Percentiles rank a stretch among this genome's conserved stretches.
Conservation (phyloP, 2,888 invertebrate species). For the Trachelus troglodyta region DNA sequence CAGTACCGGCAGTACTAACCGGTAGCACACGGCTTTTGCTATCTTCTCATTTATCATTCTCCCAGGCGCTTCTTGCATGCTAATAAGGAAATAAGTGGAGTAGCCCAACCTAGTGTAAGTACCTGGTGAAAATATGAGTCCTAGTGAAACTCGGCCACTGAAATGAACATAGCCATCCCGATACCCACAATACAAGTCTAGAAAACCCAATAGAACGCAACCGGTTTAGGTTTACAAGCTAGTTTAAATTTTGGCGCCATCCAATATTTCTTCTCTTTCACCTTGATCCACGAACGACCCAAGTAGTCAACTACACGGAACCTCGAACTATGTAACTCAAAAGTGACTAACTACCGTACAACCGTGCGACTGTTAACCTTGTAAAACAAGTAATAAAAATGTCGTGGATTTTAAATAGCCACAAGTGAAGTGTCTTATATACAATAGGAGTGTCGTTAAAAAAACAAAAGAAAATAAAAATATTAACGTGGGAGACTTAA, state of each 20-base stretch:
- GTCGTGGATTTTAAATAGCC: not conserved
- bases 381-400: not conserved
- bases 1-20: not conserved
- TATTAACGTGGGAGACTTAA: not conserved
- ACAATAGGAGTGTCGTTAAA: not conserved
- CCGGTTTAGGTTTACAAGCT: not conserved
- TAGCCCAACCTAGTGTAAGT: slow-evolving; percentile 8
- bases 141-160: slow-evolving; percentile 5
- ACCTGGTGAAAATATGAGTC: not conserved
- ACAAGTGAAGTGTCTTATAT: not conserved
- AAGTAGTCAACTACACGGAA: not conserved
- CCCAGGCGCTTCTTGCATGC: slow-evolving; percentile 31
- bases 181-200: not conserved
- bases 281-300: not conserved
- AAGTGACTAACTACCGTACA: not conserved
- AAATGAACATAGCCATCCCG: not conserved
- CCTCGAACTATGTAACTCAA: not conserved
- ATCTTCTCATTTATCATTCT: slow-evolving; percentile 34
- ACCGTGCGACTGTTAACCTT: not conserved
- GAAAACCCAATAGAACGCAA: not conserved
- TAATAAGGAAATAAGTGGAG: slow-evolving; percentile 29
- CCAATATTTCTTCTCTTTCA: not conserved
- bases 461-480: not conserved
- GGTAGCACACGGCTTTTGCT: slow-evolving; percentile 15
- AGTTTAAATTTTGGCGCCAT: not conserved